Base-by-base conservation (phyloP, 2,888 invertebrate species). In the Drosophila engyochracea region DNA sequence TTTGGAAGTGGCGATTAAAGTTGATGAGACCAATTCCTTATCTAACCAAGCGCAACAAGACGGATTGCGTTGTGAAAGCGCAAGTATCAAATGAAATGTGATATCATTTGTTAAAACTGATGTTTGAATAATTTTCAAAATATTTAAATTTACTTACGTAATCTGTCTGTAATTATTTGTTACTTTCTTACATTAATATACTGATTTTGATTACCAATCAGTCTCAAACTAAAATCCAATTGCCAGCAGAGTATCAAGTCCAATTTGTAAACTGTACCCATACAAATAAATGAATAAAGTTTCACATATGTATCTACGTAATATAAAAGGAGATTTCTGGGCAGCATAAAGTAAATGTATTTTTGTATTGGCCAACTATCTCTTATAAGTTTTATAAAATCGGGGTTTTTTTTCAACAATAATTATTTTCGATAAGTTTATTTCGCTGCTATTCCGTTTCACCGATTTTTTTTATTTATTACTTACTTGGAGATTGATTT, bases 1-100 rank as follows among this genome's bases (percentile, higher is more conserved):
- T 52, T 66, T 39, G 41, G 59, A 64, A 57, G 49, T 49, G 64
- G 65, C 64, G 58, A 70, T 70, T 64, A 70, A 70, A 58, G 35
- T 64, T 70, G 69, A 70, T 64, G 62, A 41, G 61, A 55, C 60
- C 31, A 39, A 52, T 37, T 60, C 41, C 59, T 60, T 60, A 65
- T 39, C 49, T 41, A 37, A 31, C 33, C 59, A 25, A 25, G 22
- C 19, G 31, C 25, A 39, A 33, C 54, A 19, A 25, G 51, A 5
- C 61, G 19, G 22, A 30, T 25, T 52, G 51, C 52, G 41, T 64
- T 70, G 69, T 64, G 69, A 70, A 70, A 70, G 69, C 58, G 52
- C 44, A 44, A 57, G 49, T 55, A 39, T 58, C 35, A 52, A 39
- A 44, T n/a, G 63, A 58, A 64, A 69, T 51, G 31, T 39, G 39